Percentiles rank a stretch among this genome's conserved stretches.
Evolutionary conservation across 2,888 invertebrate species (phyloP).

Genomic region (Caenorhabditis zanzibari): DNA sequence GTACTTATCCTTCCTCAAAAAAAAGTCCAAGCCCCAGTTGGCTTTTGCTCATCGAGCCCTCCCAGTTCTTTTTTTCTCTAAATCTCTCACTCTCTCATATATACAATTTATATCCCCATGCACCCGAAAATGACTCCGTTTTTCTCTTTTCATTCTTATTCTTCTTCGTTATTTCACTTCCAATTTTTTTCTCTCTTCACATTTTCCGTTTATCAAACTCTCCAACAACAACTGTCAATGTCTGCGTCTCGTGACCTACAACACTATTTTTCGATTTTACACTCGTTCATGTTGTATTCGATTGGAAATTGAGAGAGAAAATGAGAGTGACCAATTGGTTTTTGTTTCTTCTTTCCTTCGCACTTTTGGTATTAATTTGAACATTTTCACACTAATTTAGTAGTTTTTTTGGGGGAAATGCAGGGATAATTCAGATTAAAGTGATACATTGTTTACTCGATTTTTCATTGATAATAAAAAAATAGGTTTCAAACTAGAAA

Average conservation of each 20-base stretch:
- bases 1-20: not conserved
- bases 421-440: no score
- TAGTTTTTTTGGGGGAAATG: no score
- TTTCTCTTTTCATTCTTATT: constrained; percentile 19
- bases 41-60: constrained; percentile 55
- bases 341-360: constrained; percentile 13
- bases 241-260: constrained; percentile 15
- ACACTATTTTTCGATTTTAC: constrained; percentile 26
- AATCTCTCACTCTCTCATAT: constrained; percentile 29
- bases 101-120: constrained; percentile 38
- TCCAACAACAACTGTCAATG: constrained; percentile 39
- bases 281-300: constrained; percentile 12
- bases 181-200: constrained; percentile 3
- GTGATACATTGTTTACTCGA: no score
- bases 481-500: no score
- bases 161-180: constrained; percentile 2
- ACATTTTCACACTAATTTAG: constrained; percentile 5
- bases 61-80: constrained; percentile 6
- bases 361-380: constrained; percentile 17
- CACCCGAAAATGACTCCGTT: constrained; percentile 27
- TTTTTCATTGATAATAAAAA: no score
- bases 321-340: constrained; percentile 37
- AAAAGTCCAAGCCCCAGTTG: constrained; percentile 15
- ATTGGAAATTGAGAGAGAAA: no score
- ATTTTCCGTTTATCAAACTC: constrained; percentile 33